These are phyloP conservation scores for Lasioglossum baleicum DNA, from an alignment of 1,140 invertebrate species.

Conservation along the genomic window DNA sequence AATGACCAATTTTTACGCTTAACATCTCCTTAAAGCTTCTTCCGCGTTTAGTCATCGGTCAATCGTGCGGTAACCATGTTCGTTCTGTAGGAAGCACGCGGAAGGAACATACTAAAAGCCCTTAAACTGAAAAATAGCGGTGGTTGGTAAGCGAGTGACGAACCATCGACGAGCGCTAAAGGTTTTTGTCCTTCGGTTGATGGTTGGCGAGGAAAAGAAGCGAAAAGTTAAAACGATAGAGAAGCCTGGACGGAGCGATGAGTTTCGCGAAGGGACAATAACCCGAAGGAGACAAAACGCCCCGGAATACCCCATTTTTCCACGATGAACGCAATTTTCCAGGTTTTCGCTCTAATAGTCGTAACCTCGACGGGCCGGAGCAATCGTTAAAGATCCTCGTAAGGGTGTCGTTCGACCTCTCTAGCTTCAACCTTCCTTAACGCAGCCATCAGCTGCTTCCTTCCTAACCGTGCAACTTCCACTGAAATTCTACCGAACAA, in stretches of 20 bases:
- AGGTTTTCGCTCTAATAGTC: conserved; percentile 17
- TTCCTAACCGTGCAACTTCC: conserved; percentile 26
- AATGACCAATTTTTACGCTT: no score
- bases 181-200: no score
- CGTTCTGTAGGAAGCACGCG: no score
- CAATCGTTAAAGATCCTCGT: conserved; percentile 43
- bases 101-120: no score
- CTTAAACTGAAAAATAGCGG: no score
- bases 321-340: conserved; percentile 43
- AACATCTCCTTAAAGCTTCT: no score
- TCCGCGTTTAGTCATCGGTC: no score
- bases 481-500: conserved; percentile 15
- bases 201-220: no score
- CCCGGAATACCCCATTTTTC: conserved; percentile 2
- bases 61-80: no score
- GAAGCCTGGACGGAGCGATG: neutral
- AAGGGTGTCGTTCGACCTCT: conserved; percentile 10
- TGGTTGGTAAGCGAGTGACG: neutral
- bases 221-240: no score
- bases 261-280: conserved; percentile 21
- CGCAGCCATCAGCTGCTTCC: conserved; percentile 7
- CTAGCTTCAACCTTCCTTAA: conserved; percentile 17
- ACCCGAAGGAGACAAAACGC: conserved; percentile 10
- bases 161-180: no score
- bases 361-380: conserved; percentile 11